Base-by-base conservation (phyloP, 2,888 invertebrate species). In the Ennomos erosarius region DNA sequence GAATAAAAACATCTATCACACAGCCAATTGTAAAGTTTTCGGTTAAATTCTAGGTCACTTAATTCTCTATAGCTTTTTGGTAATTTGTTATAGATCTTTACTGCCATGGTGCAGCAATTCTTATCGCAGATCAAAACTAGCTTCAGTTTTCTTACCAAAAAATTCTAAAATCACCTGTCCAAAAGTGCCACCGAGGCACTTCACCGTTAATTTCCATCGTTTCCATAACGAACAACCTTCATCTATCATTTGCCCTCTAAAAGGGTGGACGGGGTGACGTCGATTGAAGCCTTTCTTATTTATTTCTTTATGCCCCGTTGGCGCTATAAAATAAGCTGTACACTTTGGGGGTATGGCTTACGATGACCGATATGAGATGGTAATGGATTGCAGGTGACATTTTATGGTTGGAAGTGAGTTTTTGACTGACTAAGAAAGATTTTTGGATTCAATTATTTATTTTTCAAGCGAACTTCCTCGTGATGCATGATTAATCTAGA, bases 171-270 rank as follows among this genome's bases (percentile, higher is more conserved):
- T 59, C 55, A 73, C 71, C 68, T 75, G 69, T 55, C 55, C 57
- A 64, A 64, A 64, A 65, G 56, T 68, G 68, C 68, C 52, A 50
- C 57, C 47, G 26, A 45, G 51, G 61, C 68, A 64, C 67, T 70
- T 69, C 68, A 69, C 62, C 71, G 71, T 76, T 76, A 79, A 79
- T 82, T 82, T 76, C 71, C 73, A 73, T 75, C 71, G 69, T 73
- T 72, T 68, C 75, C 77, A 74, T 78, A 79, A 78, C 79, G 76
- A 76, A 76, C 75, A 65, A 68, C 74, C 75, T 81, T 79, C 88
- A 90, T 90, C 88, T 88, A 90, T 91, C 89, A 90, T 88, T 79
- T 76, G 81, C 76, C 76, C 82, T 82, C 82, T 83, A 85, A 85
- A 90, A 88, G 90, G 90, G 89, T 87, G 81, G 81, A 80, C 75